These are phyloP conservation scores for Acrobasis suavella DNA, from an alignment of 2,888 invertebrate species.

Conservation along the genomic window DNA sequence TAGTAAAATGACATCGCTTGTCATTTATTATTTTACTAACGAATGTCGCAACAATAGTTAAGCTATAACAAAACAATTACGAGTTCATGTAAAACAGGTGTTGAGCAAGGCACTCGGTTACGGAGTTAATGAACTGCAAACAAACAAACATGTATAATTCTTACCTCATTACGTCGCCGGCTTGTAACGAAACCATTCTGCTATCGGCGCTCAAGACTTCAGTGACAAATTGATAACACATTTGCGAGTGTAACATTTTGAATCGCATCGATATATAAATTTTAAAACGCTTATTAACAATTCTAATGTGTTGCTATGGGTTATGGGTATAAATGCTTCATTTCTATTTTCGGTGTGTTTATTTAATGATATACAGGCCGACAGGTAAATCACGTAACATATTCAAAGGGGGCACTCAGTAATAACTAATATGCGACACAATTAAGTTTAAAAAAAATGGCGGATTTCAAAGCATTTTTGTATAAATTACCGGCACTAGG, in stretches of 20 bases:
- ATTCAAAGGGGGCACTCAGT: too few relatives aligned
- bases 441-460: too few relatives aligned
- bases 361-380: too few relatives aligned
- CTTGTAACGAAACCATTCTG: slow-evolving; percentile 27
- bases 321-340: too few relatives aligned
- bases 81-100: slow-evolving; percentile 32
- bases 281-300: neutral
- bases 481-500: too few relatives aligned
- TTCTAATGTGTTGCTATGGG: neutral
- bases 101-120: slow-evolving; percentile 39
- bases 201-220: slow-evolving; percentile 14
- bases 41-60: slow-evolving; percentile 21
- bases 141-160: slow-evolving; percentile 46
- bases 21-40: neutral
- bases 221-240: slow-evolving; percentile 1
- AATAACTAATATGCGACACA: too few relatives aligned
- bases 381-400: too few relatives aligned
- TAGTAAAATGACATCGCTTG: neutral
- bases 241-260: neutral
- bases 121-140: slow-evolving; percentile 49
- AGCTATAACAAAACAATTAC: slow-evolving; percentile 26
- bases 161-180: slow-evolving; percentile 49
- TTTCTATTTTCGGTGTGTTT: too few relatives aligned
- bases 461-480: too few relatives aligned
- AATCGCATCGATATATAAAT: neutral